Percentiles rank a stretch among this genome's conserved stretches.
Evolutionary conservation across 1,140 invertebrate species (phyloP).

Genomic region (Zophobas morio): DNA sequence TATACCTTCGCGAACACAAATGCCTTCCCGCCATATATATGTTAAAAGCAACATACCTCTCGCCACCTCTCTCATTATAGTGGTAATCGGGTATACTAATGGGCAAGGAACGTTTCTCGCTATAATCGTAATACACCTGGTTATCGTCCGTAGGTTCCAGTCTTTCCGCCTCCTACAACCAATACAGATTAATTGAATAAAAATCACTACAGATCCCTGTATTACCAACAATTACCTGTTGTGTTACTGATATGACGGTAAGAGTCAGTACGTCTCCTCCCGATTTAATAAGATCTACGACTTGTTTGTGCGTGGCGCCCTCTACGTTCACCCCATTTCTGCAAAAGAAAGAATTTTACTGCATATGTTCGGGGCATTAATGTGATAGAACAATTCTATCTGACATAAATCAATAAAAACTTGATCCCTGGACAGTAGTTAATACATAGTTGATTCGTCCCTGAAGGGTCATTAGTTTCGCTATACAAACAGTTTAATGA

Average conservation of each 20-base stretch:
- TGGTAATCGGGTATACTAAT: slow-evolving; percentile 98
- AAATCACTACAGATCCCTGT: slow-evolving; percentile 18
- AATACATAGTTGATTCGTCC: too few species aligned
- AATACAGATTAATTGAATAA: slow-evolving; percentile 38
- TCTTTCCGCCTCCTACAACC: slow-evolving; percentile 83
- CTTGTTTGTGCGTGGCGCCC: slow-evolving; percentile 98
- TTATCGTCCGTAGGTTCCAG: slow-evolving; percentile 91
- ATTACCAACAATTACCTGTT: slow-evolving; percentile 75
- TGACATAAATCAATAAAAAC: neutral
- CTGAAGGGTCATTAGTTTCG: too few species aligned
- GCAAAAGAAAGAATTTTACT: slow-evolving; percentile 65
- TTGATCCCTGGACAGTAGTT: neutral
- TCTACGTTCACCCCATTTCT: slow-evolving; percentile 99
- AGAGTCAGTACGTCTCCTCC: slow-evolving; percentile 96
- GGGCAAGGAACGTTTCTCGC: slow-evolving; percentile 96
- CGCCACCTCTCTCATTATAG: slow-evolving; percentile 84
- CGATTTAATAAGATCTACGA: slow-evolving; percentile 99
- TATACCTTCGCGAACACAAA: slow-evolving; percentile 94
- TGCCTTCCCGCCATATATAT: slow-evolving; percentile 99
- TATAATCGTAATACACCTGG: slow-evolving; percentile 95
- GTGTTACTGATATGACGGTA: slow-evolving; percentile 96
- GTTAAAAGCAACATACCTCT: slow-evolving; percentile 97
- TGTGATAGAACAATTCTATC: too few species aligned
- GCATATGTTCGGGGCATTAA: too few species aligned
- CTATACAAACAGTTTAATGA: too few species aligned